Conservation (phyloP, 2,113 vertebrate species). For the Scolopax mira region DNA sequence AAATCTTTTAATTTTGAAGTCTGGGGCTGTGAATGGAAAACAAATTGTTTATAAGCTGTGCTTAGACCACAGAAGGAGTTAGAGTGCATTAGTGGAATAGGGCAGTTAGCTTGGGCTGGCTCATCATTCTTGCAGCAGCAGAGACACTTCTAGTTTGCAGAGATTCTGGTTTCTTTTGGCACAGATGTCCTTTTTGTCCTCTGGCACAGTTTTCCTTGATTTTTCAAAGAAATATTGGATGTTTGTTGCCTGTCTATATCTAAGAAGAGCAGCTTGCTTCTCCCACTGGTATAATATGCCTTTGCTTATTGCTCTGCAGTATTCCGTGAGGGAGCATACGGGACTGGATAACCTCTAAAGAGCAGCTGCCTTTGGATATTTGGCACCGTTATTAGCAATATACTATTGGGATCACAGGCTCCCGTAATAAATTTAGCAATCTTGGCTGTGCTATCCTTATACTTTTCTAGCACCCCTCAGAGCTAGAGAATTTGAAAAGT, state of each 20-base stretch:
- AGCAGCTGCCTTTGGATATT: constrained; percentile 63
- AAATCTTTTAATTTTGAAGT: background rate
- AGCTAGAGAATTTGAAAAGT: constrained; percentile 35
- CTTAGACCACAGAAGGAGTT: background rate
- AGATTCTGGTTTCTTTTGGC: constrained; percentile 54
- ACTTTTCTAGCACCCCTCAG: constrained; percentile 42
- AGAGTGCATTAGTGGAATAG: background rate
- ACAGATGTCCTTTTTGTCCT: constrained; percentile 59
- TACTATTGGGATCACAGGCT: constrained; percentile 59
- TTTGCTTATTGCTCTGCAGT: constrained; percentile 55
- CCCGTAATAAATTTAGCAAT: constrained; percentile 59
- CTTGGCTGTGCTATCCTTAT: constrained; percentile 38
- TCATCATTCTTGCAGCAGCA: background rate
- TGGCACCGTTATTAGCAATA: constrained; percentile 64
- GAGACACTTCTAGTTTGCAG: constrained; percentile 24
- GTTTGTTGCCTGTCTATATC: constrained; percentile 31
- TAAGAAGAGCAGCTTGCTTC: constrained; percentile 53
- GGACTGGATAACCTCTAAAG: constrained; percentile 60
- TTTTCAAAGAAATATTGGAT: constrained; percentile 62
- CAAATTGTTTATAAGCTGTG: constrained; percentile 14
- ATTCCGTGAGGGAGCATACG: background rate
- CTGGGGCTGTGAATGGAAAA: background rate
- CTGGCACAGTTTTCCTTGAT: constrained; percentile 44
- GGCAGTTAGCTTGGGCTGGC: background rate
- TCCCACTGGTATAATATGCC: constrained; percentile 47